Evolutionary conservation across 2,797 vertebrate genomes (phyloP), one percentile per base, ranked within the genome.

Genomic region (Xenopus petersii): DNA sequence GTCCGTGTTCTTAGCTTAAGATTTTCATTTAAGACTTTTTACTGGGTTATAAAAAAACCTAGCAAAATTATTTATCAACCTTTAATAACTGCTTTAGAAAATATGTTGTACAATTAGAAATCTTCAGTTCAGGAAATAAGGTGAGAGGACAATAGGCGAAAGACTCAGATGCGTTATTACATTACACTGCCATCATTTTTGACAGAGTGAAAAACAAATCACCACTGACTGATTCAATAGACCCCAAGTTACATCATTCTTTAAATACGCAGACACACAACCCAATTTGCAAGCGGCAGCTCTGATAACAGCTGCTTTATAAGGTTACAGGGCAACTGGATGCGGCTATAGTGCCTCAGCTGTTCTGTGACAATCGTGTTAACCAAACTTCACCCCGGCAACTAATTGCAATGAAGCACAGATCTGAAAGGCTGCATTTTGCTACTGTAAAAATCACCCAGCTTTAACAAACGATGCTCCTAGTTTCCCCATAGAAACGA

Each of bases 281-380:
- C 42, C 33, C n/a, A 70, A 24, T 63, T 24, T 63, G 15, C 15
- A 63, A 64, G 46, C 55, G 48, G 1, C 13, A 54, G 48, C 26
- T 63, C 17, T 51, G n/a, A 48, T 21, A 63, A 62, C 11, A 21
- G 36, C 56, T 9, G 10, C 54, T 70, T 15, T 33, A 70, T 60
- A 4, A 60, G 13, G 46, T 54, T 21, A 71, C 12, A 51, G 15
- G 46, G 60, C 24, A 71, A 71, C 63, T 61, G 24, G 15, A 1
- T 51, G 33, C 4, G 30, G 33, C 46, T 17, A n/a, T 16, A 36
- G 26, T 36, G 48, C 13, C 58, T 21, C 55, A 59, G 69, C 30
- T 61, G 68, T 48, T 70, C 56, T 49, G n/a, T 59, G 15, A 69
- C 33, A 58, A 33, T 12, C 15, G 9, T 70, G 69, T 51, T 70